Evolutionary conservation across 2,113 vertebrate species (phyloP).

Genomic region (Chloropsis hardwickii): DNA sequence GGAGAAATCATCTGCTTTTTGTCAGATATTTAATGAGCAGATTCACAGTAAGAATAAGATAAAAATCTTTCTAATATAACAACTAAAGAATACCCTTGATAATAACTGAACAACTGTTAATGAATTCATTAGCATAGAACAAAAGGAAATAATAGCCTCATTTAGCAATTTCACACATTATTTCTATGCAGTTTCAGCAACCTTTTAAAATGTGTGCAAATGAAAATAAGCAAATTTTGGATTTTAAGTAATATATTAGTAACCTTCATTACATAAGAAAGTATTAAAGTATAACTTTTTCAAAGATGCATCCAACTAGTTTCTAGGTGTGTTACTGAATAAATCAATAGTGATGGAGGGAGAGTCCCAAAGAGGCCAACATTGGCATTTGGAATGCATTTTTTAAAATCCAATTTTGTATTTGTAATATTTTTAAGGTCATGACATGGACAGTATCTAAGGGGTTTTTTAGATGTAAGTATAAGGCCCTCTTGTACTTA

Average conservation of each 20-base stretch:
- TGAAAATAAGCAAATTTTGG: neutral
- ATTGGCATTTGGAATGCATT: neutral
- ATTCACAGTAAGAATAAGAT: neutral
- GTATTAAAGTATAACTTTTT: neutral
- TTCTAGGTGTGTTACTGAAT: neutral
- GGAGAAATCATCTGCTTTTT: neutral
- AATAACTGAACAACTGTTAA: conserved; percentile 28
- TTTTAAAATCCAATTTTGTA: neutral
- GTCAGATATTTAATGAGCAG: neutral
- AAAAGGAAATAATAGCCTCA: conserved; percentile 24
- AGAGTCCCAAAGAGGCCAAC: neutral
- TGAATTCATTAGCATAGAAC: conserved; percentile 38
- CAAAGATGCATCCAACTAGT: neutral
- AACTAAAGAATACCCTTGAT: conserved; percentile 4
- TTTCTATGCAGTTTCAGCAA: neutral
- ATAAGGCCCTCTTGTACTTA: neutral
- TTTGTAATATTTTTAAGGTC: neutral
- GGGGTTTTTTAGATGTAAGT: neutral
- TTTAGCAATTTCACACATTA: conserved; percentile 32
- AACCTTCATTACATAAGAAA: neutral
- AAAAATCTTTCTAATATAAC: conserved; percentile 35
- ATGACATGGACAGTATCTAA: neutral
- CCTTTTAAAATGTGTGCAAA: neutral
- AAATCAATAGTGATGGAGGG: neutral
- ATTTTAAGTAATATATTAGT: neutral